Evolutionary conservation across 2,113 vertebrate genomes (phyloP), one percentile per base, ranked within the genome.

Genomic region (Ornithorhynchus anatinus): DNA sequence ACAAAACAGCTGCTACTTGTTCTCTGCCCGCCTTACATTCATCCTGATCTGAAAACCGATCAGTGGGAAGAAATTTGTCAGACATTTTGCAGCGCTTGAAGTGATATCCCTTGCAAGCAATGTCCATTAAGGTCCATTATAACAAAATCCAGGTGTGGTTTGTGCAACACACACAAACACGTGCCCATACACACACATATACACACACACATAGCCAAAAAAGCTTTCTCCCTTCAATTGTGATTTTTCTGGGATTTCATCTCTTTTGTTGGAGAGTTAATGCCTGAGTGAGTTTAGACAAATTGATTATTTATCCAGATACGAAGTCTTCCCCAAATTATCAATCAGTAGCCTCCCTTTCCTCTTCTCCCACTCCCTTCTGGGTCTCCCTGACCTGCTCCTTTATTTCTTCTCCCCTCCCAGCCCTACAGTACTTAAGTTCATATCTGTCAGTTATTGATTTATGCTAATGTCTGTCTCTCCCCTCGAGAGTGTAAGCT

Each of bases 31-130:
- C 77, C 72, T 72, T 81, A 56, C 66, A 62, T 85, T 81, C 81
- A 85, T 83, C 83, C 81, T 85, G 72, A 79, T 77, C 80, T 83
- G 72, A 82, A 85, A 83, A 71, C 65, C 11, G 54, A 83, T 85
- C 85, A 81, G 72, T 74, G 38, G 69, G 80, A 69, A 79, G 85
- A 79, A 81, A 87, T 87, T 87, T 79, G 56, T 78, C 62, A 73
- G 77, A 72, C 85, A 85, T 83, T 79, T 69, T 60, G 43, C 59
- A 71, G 82, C 75, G 77, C 77, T 79, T 69, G 69, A 51, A 73
- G 81, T 75, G 79, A 81, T 72, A 77, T 81, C 83, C 72, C 75
- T 81, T 79, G 52, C 62, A 77, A 72, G 47, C 75, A 85, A 69
- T 36, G 61, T 65, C 80, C 72, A 72, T 87, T 83, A 81, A 44